phyloP scores from a whole-genome alignment of 1,140 invertebrate genomes.

The Polyergus mexicanus region DNA sequence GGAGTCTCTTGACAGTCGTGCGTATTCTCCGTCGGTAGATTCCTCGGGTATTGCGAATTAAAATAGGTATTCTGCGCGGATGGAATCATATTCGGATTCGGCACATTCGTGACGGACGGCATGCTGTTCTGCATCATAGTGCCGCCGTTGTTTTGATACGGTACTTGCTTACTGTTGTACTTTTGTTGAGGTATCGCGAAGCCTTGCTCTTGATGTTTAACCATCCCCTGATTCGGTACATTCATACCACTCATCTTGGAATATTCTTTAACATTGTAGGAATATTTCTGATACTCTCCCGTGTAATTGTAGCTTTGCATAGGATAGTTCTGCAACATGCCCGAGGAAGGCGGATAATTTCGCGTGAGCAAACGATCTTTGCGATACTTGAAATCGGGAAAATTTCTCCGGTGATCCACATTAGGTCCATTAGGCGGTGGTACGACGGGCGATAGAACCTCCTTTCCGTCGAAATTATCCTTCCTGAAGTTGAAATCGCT shows the following conservation, averaged over 20 bases:
- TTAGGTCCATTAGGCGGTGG: conserved; percentile 50
- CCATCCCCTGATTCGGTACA: conserved; percentile 73
- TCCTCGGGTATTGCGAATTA: conserved; percentile 74
- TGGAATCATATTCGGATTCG: conserved; percentile 69
- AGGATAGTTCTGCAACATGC: conserved; percentile 79
- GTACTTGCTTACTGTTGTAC: conserved; percentile 77
- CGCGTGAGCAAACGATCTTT: conserved; percentile 78
- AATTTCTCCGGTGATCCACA: conserved; percentile 79
- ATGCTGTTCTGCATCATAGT: conserved; percentile 73
- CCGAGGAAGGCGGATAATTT: conserved; percentile 76
- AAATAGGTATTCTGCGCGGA: conserved; percentile 81
- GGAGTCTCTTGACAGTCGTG: conserved; percentile 73
- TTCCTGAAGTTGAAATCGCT: conserved; percentile 79
- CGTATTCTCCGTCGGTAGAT: conserved; percentile 73
- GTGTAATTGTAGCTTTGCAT: conserved; percentile 81
- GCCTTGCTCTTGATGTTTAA: conserved; percentile 81
- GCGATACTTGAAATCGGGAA: conserved; percentile 80
- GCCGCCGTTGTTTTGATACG: conserved; percentile 76
- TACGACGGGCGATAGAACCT: conserved; percentile 68
- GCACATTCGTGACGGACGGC: conserved; percentile 60
- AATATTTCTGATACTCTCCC: conserved; percentile 82
- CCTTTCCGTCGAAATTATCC: conserved; percentile 78
- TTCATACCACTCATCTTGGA: conserved; percentile 71
- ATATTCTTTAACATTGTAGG: conserved; percentile 80
- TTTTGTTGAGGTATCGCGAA: conserved; percentile 77